Evolutionary conservation across 1,140 invertebrate species (phyloP), one percentile per base, ranked within the genome.

Genomic region (Hylaeus volcanicus): DNA sequence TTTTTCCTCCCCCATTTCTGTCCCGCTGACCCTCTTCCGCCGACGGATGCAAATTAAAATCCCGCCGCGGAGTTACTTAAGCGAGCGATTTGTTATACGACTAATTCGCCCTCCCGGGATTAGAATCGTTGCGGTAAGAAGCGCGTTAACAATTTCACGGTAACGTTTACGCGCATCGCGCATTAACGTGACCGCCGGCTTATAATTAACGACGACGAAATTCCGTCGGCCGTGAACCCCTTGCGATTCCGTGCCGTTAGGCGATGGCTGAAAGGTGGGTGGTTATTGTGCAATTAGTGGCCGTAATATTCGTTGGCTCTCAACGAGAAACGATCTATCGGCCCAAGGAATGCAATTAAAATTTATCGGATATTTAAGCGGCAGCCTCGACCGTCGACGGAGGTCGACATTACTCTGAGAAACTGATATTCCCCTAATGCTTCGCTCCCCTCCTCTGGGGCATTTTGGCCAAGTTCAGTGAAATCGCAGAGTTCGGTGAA

Each of bases 221-320:
- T 79, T 79, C 53, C 71, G 3, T 15, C 45, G n/a, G 65, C 48
- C 9, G 61, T 8, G 14, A 58, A 56, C 5, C 51, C 1, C 26
- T 15, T 43, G 1, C 1, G 39, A 9, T 8, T 0, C n/a, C 26
- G 12, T 14, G 63, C 6, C 26, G 69, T 73, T 64, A 26, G 15
- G 11, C 3, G 6, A 5, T 1, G 39, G 8, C 12, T 14, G 26
- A 37, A 48, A 53, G 6, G 12, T 39, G 51, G 60, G 4, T 14
- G 51, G 70, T 65, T 79, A 65, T 73, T 74, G 77, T 56, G 70
- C 70, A 65, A 73, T 79, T 79, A 79, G 61, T 11, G 77, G 51
- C 26, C 41, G 51, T 39, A 74, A 79, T 79, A 65, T 58, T 56
- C 45, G 56, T 39, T 8, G 55, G 15, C 48, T 58, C 26, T 5